These are phyloP conservation scores for Pardalotus punctatus DNA, from an alignment of 2,113 vertebrate species.

Conservation along the genomic window DNA sequence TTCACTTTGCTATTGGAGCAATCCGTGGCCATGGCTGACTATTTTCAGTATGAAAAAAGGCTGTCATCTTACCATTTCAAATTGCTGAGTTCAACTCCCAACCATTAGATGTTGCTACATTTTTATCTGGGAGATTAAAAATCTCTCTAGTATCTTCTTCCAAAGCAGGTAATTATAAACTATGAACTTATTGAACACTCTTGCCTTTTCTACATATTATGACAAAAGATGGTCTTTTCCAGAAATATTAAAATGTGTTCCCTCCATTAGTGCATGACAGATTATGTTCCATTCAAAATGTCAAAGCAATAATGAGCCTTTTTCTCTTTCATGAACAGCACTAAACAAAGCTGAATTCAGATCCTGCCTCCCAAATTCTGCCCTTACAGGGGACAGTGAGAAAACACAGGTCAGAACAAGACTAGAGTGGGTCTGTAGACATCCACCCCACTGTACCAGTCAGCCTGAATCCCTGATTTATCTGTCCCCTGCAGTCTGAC, in stretches of 20 bases:
- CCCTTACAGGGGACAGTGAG: neutral
- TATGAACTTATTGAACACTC: slow-evolving; percentile 6
- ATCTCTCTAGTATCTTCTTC: neutral
- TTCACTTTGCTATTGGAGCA: neutral
- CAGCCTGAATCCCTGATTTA: neutral
- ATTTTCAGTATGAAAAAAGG: neutral
- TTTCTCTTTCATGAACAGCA: neutral
- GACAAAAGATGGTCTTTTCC: neutral
- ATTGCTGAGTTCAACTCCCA: neutral
- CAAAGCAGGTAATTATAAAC: slow-evolving; percentile 26
- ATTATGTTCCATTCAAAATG: neutral
- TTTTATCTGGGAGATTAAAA: slow-evolving; percentile 22
- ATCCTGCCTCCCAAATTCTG: neutral
- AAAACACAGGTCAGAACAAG: neutral
- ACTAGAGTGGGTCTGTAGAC: neutral
- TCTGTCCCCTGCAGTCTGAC: neutral
- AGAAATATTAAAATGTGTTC: slow-evolving; percentile 44
- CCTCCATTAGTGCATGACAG: neutral
- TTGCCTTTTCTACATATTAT: neutral
- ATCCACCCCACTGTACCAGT: neutral
- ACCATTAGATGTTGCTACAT: neutral
- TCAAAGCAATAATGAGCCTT: neutral
- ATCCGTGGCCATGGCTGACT: neutral
- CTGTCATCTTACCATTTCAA: accelerated
- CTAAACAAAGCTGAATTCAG: neutral